phyloP scores from a whole-genome alignment of 2,888 invertebrate genomes.

The Actias luna region DNA sequence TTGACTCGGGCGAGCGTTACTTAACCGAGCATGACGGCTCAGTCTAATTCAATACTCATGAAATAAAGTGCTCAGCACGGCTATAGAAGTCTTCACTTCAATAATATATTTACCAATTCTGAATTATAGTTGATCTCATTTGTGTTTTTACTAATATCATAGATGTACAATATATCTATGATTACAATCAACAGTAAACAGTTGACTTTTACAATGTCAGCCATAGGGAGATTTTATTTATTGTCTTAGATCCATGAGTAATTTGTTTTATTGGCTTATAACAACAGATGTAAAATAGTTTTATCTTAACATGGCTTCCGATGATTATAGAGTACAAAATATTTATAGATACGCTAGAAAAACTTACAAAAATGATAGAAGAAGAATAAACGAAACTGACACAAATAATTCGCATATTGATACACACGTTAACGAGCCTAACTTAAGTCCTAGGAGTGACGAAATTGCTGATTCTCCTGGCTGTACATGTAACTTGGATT shows the following conservation, averaged over 20 bases:
- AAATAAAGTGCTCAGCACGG: too few species aligned
- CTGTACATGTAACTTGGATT: conserved; percentile 59
- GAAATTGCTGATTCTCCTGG: conserved; percentile 32
- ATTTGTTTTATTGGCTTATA: neutral
- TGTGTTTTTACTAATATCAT: neutral
- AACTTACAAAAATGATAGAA: conserved; percentile 56
- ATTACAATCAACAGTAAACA: neutral
- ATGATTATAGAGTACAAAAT: conserved; percentile 64
- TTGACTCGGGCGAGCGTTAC: too few species aligned
- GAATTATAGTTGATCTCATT: neutral
- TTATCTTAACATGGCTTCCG: conserved; percentile 47
- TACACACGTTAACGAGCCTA: conserved; percentile 35
- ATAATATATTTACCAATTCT: neutral
- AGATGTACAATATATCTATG: neutral
- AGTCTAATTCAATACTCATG: too few species aligned
- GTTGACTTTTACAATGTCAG: neutral
- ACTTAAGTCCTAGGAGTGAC: conserved; percentile 48
- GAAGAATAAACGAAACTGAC: conserved; percentile 41
- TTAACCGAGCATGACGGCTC: too few species aligned
- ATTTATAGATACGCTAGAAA: conserved; percentile 65
- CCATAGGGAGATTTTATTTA: neutral
- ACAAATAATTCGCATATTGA: conserved; percentile 38
- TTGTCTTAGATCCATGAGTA: neutral
- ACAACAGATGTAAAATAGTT: neutral
- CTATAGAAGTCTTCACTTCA: too few species aligned